These are phyloP conservation scores for Matsumyia berberina DNA, from an alignment of 2,888 invertebrate genomes.

Conservation along the genomic window DNA sequence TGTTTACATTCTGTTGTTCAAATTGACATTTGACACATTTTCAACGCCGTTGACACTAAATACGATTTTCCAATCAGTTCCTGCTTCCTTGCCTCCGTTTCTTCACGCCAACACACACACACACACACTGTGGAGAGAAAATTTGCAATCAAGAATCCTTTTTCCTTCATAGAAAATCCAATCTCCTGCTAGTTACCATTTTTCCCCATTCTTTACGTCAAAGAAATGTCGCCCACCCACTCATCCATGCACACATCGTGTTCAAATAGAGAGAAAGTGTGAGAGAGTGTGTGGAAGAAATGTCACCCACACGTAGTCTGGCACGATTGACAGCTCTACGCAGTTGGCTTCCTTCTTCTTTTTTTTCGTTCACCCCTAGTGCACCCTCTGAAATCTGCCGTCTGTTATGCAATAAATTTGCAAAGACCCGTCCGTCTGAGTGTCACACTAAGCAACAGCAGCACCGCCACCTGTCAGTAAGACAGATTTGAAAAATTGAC, in stretches of 20 bases:
- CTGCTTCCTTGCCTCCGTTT: background rate
- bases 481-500: background rate
- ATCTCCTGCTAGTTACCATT: background rate
- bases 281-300: too few relatives aligned
- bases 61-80: constrained; percentile 2
- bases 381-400: background rate
- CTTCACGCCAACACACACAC: background rate
- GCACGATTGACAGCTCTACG: too few relatives aligned
- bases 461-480: constrained; percentile 8
- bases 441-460: constrained; percentile 1
- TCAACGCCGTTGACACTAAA: background rate
- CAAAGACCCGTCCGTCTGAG: background rate
- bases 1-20: background rate
- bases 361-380: background rate
- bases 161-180: background rate
- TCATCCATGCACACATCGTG: too few relatives aligned
- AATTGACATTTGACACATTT: constrained; percentile 1
- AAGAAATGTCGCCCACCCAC: too few relatives aligned
- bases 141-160: background rate
- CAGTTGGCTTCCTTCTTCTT: background rate
- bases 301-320: too few relatives aligned
- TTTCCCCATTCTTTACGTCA: background rate
- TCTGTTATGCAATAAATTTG: constrained; percentile 8
- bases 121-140: background rate
- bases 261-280: too few relatives aligned